Evolutionary conservation across 2,113 vertebrate genomes (phyloP).

Genomic region (Oryzias melastigma): DNA sequence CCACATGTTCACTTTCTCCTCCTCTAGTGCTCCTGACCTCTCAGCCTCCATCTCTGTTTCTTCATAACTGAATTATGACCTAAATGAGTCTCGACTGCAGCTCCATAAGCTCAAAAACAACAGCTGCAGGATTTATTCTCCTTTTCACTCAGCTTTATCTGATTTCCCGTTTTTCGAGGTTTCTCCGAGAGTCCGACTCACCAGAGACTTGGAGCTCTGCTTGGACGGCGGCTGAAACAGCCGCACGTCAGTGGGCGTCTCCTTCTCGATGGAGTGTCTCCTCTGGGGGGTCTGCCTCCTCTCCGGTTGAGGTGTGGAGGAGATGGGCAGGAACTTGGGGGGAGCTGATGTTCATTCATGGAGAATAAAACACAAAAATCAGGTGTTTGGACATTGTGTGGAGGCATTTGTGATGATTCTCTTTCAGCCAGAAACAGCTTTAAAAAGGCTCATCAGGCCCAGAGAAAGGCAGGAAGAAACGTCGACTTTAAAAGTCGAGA

Average conservation of each 20-base stretch:
- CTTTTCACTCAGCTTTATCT: too few relatives aligned
- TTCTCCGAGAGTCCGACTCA: conserved; percentile 69
- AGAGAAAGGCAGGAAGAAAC: too few relatives aligned
- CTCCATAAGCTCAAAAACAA: not conserved
- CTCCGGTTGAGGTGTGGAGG: conserved; percentile 96
- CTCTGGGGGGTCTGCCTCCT: conserved; percentile 88
- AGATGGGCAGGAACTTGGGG: conserved; percentile 95
- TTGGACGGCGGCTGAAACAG: conserved; percentile 88
- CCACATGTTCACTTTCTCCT: too few relatives aligned
- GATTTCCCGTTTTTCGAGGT: too few relatives aligned
- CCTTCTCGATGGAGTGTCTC: conserved; percentile 97
- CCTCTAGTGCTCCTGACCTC: not conserved
- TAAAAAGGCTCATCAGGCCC: too few relatives aligned
- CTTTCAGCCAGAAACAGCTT: too few relatives aligned
- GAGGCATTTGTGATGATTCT: too few relatives aligned
- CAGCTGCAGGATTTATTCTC: too few relatives aligned
- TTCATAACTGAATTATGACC: conserved; percentile 12
- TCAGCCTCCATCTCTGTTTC: not conserved
- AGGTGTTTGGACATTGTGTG: too few relatives aligned
- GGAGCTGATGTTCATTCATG: conserved; percentile 76
- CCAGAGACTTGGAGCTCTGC: conserved; percentile 93
- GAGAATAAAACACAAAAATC: not conserved
- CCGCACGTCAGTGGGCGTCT: conserved; percentile 92
- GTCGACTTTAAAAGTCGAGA: too few relatives aligned
- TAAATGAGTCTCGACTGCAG: not conserved